Evolutionary conservation across 2,113 vertebrate genomes (phyloP).

Genomic region (Carassius gibelio): DNA sequence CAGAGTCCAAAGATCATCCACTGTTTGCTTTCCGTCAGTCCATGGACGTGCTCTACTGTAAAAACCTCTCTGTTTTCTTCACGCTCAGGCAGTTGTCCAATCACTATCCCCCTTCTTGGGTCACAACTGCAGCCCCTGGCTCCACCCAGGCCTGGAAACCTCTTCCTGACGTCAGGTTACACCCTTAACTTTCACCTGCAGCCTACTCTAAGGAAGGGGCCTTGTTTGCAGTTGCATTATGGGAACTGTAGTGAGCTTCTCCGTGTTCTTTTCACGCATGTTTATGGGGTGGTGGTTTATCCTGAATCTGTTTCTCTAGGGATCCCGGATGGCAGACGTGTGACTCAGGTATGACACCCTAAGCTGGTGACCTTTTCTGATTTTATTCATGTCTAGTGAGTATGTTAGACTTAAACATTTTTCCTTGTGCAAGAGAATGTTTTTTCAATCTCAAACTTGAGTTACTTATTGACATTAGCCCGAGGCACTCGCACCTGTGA

Average conservation of each 20-base stretch:
- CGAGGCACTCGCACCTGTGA: background rate
- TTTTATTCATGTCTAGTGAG: background rate
- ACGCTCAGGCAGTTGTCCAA: background rate
- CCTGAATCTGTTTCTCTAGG: conserved; percentile 11
- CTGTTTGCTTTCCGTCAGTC: conserved; percentile 48
- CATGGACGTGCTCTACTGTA: background rate
- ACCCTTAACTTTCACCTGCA: conserved; percentile 26
- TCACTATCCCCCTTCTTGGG: background rate
- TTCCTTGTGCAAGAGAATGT: background rate
- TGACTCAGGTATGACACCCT: conserved; percentile 44
- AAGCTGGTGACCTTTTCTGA: background rate
- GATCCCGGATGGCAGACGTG: conserved; percentile 30
- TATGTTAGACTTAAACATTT: background rate
- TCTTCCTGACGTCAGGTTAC: background rate
- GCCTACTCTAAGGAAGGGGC: background rate
- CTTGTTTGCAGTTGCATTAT: conserved; percentile 34
- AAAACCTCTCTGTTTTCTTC: background rate
- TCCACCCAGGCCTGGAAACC: background rate
- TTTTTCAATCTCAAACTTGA: background rate
- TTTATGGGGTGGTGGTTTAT: conserved; percentile 17
- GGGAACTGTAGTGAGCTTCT: conserved; percentile 39
- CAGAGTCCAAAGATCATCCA: conserved; percentile 57
- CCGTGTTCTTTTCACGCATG: conserved; percentile 8
- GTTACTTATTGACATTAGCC: conserved; percentile 32
- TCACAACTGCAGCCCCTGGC: background rate